Evolutionary conservation across 2,113 vertebrate genomes (phyloP).

Genomic region (Neogobius melanostomus): DNA sequence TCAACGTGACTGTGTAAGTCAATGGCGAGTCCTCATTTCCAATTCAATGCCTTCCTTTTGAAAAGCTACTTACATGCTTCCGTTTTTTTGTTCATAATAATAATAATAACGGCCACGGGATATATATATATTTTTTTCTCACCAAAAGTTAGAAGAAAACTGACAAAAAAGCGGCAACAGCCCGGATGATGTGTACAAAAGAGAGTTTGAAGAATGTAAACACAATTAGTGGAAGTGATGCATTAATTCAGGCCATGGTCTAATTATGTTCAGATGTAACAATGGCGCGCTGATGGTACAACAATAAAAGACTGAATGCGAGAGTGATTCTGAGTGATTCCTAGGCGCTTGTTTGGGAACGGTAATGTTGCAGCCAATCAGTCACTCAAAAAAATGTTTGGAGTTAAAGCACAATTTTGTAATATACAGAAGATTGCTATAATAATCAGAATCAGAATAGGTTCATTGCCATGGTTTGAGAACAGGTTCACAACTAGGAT

Average conservation of each 20-base stretch:
- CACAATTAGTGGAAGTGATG: neutral
- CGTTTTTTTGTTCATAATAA: too few relatives aligned
- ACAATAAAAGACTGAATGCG: conserved; percentile 1
- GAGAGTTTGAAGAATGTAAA: conserved; percentile 9
- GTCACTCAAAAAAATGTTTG: neutral
- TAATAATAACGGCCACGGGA: conserved; percentile 4
- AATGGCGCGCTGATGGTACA: neutral
- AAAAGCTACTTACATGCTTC: neutral
- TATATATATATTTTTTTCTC: neutral
- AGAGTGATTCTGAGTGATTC: neutral
- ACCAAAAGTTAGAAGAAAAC: neutral
- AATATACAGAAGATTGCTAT: neutral
- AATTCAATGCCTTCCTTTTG: neutral
- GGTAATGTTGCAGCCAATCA: neutral
- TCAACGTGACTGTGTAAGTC: neutral
- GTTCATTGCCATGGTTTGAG: too few relatives aligned
- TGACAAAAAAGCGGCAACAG: neutral
- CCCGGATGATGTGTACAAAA: neutral
- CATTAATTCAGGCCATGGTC: neutral
- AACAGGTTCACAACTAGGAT: too few relatives aligned
- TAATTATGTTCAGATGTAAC: neutral
- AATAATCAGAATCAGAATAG: too few relatives aligned
- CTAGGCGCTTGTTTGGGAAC: neutral
- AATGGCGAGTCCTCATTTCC: conserved; percentile 1
- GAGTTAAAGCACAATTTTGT: neutral